Conservation (phyloP, 2,113 vertebrate species). For the Platichthys stellatus region DNA sequence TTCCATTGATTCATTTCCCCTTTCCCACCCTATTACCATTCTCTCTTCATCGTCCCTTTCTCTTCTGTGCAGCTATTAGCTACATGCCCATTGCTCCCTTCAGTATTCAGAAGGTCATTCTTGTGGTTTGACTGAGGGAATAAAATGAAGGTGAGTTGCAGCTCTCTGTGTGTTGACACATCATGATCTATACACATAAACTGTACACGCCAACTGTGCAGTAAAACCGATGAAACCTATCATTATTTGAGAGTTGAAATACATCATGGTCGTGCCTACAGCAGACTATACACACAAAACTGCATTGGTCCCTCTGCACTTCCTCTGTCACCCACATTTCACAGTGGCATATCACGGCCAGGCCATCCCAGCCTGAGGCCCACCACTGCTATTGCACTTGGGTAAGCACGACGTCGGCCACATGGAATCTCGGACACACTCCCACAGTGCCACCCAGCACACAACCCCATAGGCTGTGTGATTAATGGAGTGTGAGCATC, state of each 20-base stretch:
- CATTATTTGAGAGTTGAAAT: background rate
- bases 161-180: background rate
- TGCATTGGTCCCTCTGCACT: constrained; percentile 34
- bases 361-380: constrained; percentile 70
- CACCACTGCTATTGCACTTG: constrained; percentile 64
- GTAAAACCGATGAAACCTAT: background rate
- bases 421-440: constrained; percentile 58
- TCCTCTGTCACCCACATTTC: constrained; percentile 83
- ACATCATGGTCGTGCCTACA: background rate
- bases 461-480: constrained; percentile 59
- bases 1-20: constrained; percentile 72
- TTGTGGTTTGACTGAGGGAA: background rate
- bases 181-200: background rate
- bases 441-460: constrained; percentile 51
- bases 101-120: background rate
- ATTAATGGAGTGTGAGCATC: constrained; percentile 78
- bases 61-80: constrained; percentile 27
- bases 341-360: constrained; percentile 78
- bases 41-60: constrained; percentile 25
- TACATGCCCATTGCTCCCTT: background rate
- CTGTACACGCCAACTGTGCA: too few relatives aligned
- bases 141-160: background rate
- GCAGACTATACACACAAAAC: constrained; percentile 38
- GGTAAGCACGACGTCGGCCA: constrained; percentile 63
- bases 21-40: constrained; percentile 49